Conservation (phyloP, 1,140 invertebrate species). For the Lasioglossum albipes region DNA sequence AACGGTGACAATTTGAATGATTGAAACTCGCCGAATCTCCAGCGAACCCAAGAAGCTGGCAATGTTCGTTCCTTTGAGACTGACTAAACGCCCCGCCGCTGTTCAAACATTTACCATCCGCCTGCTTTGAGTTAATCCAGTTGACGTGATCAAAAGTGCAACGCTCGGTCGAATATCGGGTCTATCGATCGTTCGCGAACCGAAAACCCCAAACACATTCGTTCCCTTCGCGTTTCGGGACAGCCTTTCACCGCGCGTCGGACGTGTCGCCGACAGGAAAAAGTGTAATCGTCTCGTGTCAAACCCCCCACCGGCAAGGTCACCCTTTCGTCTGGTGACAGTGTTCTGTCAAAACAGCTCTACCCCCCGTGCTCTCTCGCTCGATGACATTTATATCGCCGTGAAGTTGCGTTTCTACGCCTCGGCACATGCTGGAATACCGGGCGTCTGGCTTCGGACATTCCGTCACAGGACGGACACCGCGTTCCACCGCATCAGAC, state of each 20-base stretch:
- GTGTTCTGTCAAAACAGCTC: constrained; percentile 31
- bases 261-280: too few relatives aligned
- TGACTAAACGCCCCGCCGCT: background rate
- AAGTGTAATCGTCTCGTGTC: constrained; percentile 12
- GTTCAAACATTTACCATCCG: background rate
- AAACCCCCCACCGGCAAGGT: constrained; percentile 14
- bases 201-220: background rate
- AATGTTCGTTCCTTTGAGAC: background rate
- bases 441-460: constrained; percentile 30
- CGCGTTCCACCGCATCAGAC: constrained; percentile 57
- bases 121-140: background rate
- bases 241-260: constrained; percentile 7
- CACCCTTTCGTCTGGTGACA: constrained; percentile 6
- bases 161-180: background rate
- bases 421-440: constrained; percentile 51
- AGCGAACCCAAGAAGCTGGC: background rate
- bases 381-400: constrained; percentile 56
- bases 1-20: too few relatives aligned
- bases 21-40: too few relatives aligned
- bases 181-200: background rate
- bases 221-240: background rate
- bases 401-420: constrained; percentile 43
- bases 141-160: background rate
- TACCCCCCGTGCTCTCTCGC: background rate
- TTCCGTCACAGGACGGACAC: constrained; percentile 55